Conservation (phyloP, 2,888 invertebrate genomes). For the Globia sparganii region DNA sequence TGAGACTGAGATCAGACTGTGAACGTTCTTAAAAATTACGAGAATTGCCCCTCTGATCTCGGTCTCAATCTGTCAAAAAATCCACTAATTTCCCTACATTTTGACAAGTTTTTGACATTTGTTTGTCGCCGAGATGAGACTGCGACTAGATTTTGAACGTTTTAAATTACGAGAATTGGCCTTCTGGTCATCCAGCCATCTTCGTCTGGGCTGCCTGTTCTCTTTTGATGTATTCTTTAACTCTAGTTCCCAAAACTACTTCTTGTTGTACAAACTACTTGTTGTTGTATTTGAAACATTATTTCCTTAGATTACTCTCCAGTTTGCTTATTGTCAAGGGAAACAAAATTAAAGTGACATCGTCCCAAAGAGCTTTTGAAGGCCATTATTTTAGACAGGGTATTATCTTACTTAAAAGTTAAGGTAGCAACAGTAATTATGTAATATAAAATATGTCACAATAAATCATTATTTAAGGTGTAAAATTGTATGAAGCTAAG, state of each 20-base stretch:
- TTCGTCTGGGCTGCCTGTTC: background rate
- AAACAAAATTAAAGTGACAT: conserved; percentile 72
- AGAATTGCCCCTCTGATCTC: too few relatives aligned
- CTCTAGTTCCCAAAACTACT: background rate
- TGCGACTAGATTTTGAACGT: too few relatives aligned
- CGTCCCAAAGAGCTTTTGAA: conserved; percentile 69
- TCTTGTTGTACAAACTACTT: background rate
- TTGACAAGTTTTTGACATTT: too few relatives aligned
- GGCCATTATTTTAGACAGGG: conserved; percentile 67
- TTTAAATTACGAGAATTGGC: too few relatives aligned
- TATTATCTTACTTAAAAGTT: conserved; percentile 71
- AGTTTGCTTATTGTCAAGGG: conserved; percentile 60
- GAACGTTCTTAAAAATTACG: too few relatives aligned
- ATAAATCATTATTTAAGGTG: conserved; percentile 51
- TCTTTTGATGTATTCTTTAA: background rate
- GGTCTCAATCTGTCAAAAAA: too few relatives aligned
- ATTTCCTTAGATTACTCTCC: conserved; percentile 35
- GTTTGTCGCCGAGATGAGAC: too few relatives aligned
- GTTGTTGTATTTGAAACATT: conserved; percentile 43
- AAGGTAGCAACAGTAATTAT: conserved; percentile 65
- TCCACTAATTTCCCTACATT: too few relatives aligned
- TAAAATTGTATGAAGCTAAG: conserved; percentile 23
- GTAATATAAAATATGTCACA: conserved; percentile 54
- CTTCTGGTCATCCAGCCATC: background rate
- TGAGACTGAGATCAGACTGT: too few relatives aligned